Evolutionary conservation across 2,888 invertebrate genomes (phyloP).

Genomic region (Anoplius nigerrimus): DNA sequence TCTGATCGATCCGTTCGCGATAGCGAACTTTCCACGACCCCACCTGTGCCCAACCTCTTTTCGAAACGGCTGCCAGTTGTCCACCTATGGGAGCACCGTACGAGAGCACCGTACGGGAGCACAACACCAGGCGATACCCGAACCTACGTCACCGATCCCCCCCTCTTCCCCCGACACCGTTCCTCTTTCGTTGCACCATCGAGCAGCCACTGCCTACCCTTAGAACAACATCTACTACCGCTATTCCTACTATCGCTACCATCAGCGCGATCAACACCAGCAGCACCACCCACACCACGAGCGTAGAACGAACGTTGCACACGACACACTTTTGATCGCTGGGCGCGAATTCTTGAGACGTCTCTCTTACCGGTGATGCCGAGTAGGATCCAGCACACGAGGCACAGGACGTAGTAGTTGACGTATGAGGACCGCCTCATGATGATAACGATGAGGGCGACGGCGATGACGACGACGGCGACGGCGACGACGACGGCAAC

Average conservation of each 20-base stretch:
- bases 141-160: not conserved
- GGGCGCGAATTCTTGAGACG: too few species aligned
- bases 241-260: too few species aligned
- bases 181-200: slow-evolving; percentile 3
- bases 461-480: slow-evolving; percentile 29
- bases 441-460: slow-evolving; percentile 58
- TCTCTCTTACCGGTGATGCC: slow-evolving; percentile 73
- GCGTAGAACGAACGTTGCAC: too few species aligned
- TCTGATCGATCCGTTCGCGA: slow-evolving; percentile 59
- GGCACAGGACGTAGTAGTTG: slow-evolving; percentile 74
- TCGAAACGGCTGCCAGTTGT: not conserved
- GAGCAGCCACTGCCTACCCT: slow-evolving; percentile 14
- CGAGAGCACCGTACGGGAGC: too few species aligned
- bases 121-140: too few species aligned
- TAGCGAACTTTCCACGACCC: slow-evolving; percentile 44
- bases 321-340: too few species aligned
- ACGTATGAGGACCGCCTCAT: slow-evolving; percentile 74
- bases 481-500: slow-evolving; percentile 30
- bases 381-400: slow-evolving; percentile 73
- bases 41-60: slow-evolving; percentile 39
- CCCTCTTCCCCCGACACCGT: slow-evolving; percentile 2
- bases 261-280: slow-evolving; percentile 6
- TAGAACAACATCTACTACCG: too few species aligned
- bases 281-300: too few species aligned
- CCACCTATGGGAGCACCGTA: not conserved